A percentile compares a stretch with the other conserved stretches of the same genome.
Evolutionary conservation across 30 jellyfish, hydroid and myxozoan species (phyloP).

Genomic region (Hydra vulgaris): DNA sequence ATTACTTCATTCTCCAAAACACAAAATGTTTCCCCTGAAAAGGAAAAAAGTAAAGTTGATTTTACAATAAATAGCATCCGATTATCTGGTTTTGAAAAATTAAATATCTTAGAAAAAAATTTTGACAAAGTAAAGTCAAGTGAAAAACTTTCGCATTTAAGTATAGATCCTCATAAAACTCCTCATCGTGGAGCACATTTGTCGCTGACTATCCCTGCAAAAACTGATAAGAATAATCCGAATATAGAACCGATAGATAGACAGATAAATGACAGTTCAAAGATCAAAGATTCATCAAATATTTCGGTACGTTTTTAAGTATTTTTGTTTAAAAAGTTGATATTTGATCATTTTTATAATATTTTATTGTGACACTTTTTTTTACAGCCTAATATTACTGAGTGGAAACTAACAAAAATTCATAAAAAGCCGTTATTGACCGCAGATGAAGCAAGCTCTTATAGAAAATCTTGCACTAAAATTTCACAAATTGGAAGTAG

Average conservation of each 20-base stretch:
- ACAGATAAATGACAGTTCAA: not conserved
- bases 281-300: not conserved
- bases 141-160: not conserved
- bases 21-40: conserved; percentile 9
- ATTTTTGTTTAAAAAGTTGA: not conserved
- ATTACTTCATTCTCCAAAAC: conserved; percentile 10
- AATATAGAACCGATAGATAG: not conserved
- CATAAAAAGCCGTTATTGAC: conserved; percentile 18
- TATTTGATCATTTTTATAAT: not conserved
- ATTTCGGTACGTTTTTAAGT: not conserved
- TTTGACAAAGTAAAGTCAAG: not conserved
- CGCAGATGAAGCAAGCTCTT: not conserved
- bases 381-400: not conserved
- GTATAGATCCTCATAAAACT: not conserved
- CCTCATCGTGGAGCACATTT: not conserved
- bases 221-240: not conserved
- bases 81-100: not conserved
- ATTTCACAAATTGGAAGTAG: not conserved
- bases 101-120: not conserved
- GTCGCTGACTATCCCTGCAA: not conserved
- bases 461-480: not conserved
- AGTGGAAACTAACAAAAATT: conserved; percentile 23
- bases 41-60: not conserved
- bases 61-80: not conserved
- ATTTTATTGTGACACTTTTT: not conserved